phyloP scores from a whole-genome alignment of 2,113 vertebrate species.

The Pheucticus melanocephalus region DNA sequence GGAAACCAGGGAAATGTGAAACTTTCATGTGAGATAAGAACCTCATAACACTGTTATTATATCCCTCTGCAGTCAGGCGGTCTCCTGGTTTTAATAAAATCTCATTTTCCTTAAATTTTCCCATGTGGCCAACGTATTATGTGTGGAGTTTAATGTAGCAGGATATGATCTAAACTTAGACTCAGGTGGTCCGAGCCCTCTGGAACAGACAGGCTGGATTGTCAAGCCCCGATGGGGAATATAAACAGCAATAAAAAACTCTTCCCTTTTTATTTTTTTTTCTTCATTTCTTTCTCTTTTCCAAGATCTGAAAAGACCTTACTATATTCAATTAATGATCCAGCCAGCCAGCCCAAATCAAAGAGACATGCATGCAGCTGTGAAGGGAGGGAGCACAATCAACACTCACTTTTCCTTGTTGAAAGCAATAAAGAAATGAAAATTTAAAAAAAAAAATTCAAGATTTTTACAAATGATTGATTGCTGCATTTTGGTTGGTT shows the following conservation, averaged over 20 bases:
- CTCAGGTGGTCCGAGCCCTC: constrained; percentile 63
- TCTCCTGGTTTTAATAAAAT: constrained; percentile 79
- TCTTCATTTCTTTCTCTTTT: background rate
- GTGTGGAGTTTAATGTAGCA: constrained; percentile 69
- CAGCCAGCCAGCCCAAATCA: background rate
- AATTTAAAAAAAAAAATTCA: background rate
- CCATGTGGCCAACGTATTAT: constrained; percentile 67
- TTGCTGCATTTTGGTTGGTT: background rate
- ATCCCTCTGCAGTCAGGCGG: constrained; percentile 53
- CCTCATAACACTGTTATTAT: constrained; percentile 56
- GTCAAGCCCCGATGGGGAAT: background rate
- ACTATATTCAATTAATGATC: background rate
- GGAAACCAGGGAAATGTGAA: constrained; percentile 57
- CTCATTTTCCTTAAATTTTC: constrained; percentile 75
- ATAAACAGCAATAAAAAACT: background rate
- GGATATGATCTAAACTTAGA: constrained; percentile 74
- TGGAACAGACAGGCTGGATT: constrained; percentile 45
- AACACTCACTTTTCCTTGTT: background rate
- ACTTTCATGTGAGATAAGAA: constrained; percentile 71
- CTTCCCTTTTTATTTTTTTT: background rate
- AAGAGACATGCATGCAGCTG: background rate
- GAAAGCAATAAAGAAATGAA: background rate
- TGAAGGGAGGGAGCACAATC: background rate
- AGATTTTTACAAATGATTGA: background rate
- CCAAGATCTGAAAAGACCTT: constrained; percentile 22